A percentile compares a stretch with the other conserved stretches of the same genome.
These are phyloP conservation scores for Etheostoma perlongum DNA, from an alignment of 2,797 vertebrate genomes.

Conservation along the genomic window DNA sequence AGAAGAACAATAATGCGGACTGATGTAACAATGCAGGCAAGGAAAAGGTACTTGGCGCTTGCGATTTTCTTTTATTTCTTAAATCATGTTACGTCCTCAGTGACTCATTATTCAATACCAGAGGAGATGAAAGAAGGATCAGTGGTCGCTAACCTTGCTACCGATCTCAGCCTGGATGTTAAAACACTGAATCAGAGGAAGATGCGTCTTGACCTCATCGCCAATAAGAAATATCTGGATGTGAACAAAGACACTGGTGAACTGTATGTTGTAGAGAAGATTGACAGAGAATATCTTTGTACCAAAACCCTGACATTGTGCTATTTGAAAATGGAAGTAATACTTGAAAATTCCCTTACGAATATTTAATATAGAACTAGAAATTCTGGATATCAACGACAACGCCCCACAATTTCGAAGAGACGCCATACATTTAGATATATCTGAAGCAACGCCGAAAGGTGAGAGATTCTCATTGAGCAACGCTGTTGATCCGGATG, in stretches of 20 bases:
- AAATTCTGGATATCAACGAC: slow-evolving; percentile 70
- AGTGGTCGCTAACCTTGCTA: background rate
- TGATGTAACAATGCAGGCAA: slow-evolving; percentile 14
- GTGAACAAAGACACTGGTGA: slow-evolving; percentile 70
- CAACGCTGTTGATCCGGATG: slow-evolving; percentile 78
- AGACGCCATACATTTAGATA: slow-evolving; percentile 67
- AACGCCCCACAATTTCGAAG: slow-evolving; percentile 58
- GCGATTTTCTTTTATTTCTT: background rate
- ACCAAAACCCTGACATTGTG: slow-evolving; percentile 35
- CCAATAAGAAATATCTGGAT: slow-evolving; percentile 60
- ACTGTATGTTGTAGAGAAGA: slow-evolving; percentile 69
- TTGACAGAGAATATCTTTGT: slow-evolving; percentile 78
- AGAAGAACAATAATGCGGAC: background rate
- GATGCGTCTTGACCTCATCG: slow-evolving; percentile 61
- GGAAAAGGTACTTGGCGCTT: slow-evolving; percentile 63
- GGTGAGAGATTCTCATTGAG: slow-evolving; percentile 39
- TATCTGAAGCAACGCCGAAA: slow-evolving; percentile 63
- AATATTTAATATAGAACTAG: slow-evolving; percentile 68
- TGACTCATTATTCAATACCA: slow-evolving; percentile 1
- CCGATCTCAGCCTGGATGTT: slow-evolving; percentile 4
- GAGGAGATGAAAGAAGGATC: slow-evolving; percentile 11
- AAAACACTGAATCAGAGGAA: slow-evolving; percentile 46
- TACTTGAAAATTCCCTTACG: slow-evolving; percentile 64
- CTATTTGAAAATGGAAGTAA: slow-evolving; percentile 66
- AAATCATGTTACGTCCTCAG: too few relatives aligned